These are phyloP conservation scores for Oryzias sinensis DNA, from an alignment of 2,797 vertebrate species.

Conservation along the genomic window DNA sequence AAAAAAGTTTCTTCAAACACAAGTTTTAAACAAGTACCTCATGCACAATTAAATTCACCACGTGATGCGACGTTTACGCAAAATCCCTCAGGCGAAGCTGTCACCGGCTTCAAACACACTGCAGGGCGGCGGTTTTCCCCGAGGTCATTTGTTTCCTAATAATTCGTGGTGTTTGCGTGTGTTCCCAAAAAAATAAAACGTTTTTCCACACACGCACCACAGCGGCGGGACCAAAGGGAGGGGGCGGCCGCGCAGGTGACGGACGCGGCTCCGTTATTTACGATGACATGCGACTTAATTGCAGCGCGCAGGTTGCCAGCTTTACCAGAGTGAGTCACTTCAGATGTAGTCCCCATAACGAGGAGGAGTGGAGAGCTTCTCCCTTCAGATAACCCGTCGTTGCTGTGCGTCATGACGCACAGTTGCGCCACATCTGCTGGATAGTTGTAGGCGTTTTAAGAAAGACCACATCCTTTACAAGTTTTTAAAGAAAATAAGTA, in stretches of 20 bases:
- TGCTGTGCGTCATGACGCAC: slow-evolving; percentile 67
- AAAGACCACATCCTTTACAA: too few relatives aligned
- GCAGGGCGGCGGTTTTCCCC: slow-evolving; percentile 63
- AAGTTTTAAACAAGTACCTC: slow-evolving; percentile 29
- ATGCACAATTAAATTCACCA: slow-evolving; percentile 24
- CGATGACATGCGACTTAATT: slow-evolving; percentile 65
- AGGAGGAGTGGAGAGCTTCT: slow-evolving; percentile 3
- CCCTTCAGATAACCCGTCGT: slow-evolving; percentile 49
- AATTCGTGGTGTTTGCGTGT: slow-evolving; percentile 80
- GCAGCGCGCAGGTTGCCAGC: slow-evolving; percentile 59
- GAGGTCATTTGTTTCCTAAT: slow-evolving; percentile 77
- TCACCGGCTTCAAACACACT: slow-evolving; percentile 61
- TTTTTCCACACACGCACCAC: slow-evolving; percentile 78
- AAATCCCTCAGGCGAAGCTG: slow-evolving; percentile 56
- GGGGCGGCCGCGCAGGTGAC: slow-evolving; percentile 67
- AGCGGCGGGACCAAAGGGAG: slow-evolving; percentile 67
- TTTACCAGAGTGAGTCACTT: slow-evolving; percentile 65
- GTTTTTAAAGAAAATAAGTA: too few relatives aligned
- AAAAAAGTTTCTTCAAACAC: slow-evolving; percentile 13
- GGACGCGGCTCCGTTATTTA: slow-evolving; percentile 68
- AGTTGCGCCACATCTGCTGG: slow-evolving; percentile 64
- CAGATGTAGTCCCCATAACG: slow-evolving; percentile 41
- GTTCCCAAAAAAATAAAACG: slow-evolving; percentile 63
- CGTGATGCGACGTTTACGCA: slow-evolving; percentile 60
- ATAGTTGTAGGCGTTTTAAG: slow-evolving; percentile 19